Evolutionary conservation across 30 jellyfish, hydroid and myxozoan species (phyloP).

Genomic region (Turritopsis dohrnii): DNA sequence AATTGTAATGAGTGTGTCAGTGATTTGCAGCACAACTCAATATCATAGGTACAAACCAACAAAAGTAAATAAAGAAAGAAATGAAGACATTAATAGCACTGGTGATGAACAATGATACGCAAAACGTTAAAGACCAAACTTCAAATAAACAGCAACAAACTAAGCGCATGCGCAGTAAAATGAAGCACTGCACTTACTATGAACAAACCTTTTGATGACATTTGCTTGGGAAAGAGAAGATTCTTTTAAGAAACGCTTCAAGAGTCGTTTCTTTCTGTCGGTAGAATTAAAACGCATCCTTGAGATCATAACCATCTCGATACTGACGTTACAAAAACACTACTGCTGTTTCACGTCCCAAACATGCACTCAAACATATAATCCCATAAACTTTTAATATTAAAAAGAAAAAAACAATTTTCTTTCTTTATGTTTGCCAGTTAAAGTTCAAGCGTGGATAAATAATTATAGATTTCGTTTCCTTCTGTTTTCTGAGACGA

Average conservation of each 20-base stretch:
- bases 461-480: background rate
- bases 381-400: background rate
- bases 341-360: background rate
- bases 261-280: background rate
- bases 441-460: background rate
- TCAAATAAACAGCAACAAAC: too few species aligned
- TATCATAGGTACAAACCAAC: too few species aligned
- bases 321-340: background rate
- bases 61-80: too few species aligned
- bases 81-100: too few species aligned
- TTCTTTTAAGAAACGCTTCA: background rate
- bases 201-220: constrained; percentile 12
- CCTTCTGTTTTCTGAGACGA: background rate
- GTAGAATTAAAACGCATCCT: background rate
- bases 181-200: background rate
- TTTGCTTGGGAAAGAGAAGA: background rate
- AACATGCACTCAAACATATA: background rate
- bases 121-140: too few species aligned
- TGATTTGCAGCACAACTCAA: too few species aligned
- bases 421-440: background rate
- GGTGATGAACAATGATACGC: too few species aligned
- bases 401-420: background rate
- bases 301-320: constrained; percentile 8
- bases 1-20: too few species aligned
- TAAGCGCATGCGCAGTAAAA: background rate